These are phyloP conservation scores for Cataglyphis cursor DNA, from an alignment of 2,888 invertebrate species.

Conservation along the genomic window DNA sequence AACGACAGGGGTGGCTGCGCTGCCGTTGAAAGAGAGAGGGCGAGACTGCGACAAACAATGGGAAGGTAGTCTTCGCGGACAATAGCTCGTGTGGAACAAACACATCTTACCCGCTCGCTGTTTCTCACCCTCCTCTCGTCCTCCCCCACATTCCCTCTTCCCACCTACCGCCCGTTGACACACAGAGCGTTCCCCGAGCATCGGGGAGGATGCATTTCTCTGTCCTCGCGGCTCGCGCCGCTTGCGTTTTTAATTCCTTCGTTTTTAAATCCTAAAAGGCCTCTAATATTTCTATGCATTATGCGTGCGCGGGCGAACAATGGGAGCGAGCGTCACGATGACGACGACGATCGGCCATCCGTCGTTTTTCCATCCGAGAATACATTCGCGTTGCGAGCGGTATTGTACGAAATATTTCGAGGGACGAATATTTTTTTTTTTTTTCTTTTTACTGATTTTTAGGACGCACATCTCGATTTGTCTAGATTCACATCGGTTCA, in stretches of 20 bases:
- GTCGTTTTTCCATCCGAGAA: constrained; percentile 51
- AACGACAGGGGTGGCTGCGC: constrained; percentile 69
- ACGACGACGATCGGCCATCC: constrained; percentile 56
- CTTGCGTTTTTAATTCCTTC: constrained; percentile 71
- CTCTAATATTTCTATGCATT: constrained; percentile 64
- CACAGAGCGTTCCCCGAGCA: constrained; percentile 55
- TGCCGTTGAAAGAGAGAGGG: constrained; percentile 73
- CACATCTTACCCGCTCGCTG: constrained; percentile 82
- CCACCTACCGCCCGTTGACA: constrained; percentile 54
- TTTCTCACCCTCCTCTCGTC: constrained; percentile 74
- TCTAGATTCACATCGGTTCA: not conserved
- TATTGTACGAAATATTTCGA: constrained; percentile 33
- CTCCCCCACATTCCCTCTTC: constrained; percentile 15
- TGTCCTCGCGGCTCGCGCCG: constrained; percentile 60
- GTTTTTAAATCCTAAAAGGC: constrained; percentile 73
- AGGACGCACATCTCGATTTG: constrained; percentile 23
- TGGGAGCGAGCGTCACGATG: constrained; percentile 55
- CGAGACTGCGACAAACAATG: constrained; percentile 84
- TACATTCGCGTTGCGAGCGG: constrained; percentile 1
- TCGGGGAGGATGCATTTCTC: constrained; percentile 62
- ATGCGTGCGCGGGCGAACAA: constrained; percentile 62
- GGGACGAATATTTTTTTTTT: constrained; percentile 11
- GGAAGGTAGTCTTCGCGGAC: constrained; percentile 84
- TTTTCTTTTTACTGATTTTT: constrained; percentile 25
- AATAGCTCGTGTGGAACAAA: constrained; percentile 86